Conservation (phyloP, 2,113 vertebrate genomes). For the Eonycteris spelaea region DNA sequence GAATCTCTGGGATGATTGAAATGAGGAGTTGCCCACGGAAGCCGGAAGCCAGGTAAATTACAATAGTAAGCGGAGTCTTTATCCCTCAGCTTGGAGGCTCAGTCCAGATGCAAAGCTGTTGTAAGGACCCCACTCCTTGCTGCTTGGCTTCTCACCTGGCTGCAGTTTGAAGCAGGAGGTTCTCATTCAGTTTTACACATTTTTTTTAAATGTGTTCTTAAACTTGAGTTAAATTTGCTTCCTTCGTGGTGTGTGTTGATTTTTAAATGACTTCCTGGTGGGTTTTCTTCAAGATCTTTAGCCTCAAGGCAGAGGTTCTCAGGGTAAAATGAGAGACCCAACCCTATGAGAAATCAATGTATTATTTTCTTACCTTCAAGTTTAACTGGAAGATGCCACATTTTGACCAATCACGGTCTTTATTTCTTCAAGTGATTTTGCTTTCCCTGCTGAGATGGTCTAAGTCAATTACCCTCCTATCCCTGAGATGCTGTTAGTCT, state of each 20-base stretch:
- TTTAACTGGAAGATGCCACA: constrained; percentile 19
- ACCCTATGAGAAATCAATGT: not conserved
- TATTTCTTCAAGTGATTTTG: constrained; percentile 36
- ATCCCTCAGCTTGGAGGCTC: not conserved
- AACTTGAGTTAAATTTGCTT: constrained; percentile 60
- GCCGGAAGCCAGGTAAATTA: not conserved
- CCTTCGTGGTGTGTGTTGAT: not conserved
- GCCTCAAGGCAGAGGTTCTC: constrained; percentile 31
- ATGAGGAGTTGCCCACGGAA: not conserved
- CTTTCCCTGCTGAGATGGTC: constrained; percentile 40
- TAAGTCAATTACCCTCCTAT: constrained; percentile 36
- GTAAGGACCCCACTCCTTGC: not conserved
- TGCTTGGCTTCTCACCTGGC: not conserved
- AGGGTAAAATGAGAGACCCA: not conserved
- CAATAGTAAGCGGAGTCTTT: not conserved
- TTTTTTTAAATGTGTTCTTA: constrained; percentile 1
- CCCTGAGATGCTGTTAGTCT: not conserved
- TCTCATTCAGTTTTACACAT: constrained; percentile 38
- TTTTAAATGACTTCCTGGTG: constrained; percentile 71
- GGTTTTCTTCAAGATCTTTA: constrained; percentile 39
- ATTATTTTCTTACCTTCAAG: constrained; percentile 12
- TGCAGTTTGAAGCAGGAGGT: not conserved
- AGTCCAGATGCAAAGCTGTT: not conserved
- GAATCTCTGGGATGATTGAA: not conserved
- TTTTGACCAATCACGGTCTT: constrained; percentile 27